These are phyloP conservation scores for Peribatodes rhomboidaria DNA, from an alignment of 2,888 invertebrate genomes.

Conservation along the genomic window DNA sequence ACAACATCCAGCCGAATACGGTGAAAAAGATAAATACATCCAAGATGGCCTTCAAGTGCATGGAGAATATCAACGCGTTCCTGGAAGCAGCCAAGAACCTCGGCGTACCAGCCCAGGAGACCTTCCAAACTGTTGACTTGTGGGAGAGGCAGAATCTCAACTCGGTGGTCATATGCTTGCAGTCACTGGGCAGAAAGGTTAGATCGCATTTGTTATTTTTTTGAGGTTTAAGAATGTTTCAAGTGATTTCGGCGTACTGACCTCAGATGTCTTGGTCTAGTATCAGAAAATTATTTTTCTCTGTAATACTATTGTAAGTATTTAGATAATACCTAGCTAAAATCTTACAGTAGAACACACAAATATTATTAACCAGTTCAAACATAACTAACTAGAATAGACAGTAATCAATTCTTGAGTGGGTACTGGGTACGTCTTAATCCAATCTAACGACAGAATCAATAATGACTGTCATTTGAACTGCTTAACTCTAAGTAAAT, in stretches of 20 bases:
- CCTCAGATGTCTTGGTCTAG: no score
- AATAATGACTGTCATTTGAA: neutral
- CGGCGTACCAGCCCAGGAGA: constrained; percentile 97
- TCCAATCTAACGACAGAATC: no score
- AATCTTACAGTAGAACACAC: no score
- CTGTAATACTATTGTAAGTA: no score
- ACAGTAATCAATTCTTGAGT: no score
- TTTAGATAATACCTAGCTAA: no score
- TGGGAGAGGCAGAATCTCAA: constrained; percentile 99
- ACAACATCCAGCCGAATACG: constrained; percentile 93
- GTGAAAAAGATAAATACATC: constrained; percentile 97
- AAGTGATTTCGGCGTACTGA: no score
- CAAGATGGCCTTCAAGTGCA: constrained; percentile 98
- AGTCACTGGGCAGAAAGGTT: constrained; percentile 98
- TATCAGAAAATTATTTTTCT: no score
- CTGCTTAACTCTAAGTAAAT: neutral
- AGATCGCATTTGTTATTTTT: constrained; percentile 25
- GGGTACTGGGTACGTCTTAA: no score
- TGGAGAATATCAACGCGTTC: constrained; percentile 99
- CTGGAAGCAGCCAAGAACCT: constrained; percentile 93
- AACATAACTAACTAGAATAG: no score
- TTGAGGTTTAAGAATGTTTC: neutral
- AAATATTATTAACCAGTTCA: no score
- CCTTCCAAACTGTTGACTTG: constrained; percentile 98
- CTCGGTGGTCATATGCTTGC: constrained; percentile 97